Evolutionary conservation across 2,888 invertebrate genomes (phyloP).

Genomic region (Scaptomyza flava): DNA sequence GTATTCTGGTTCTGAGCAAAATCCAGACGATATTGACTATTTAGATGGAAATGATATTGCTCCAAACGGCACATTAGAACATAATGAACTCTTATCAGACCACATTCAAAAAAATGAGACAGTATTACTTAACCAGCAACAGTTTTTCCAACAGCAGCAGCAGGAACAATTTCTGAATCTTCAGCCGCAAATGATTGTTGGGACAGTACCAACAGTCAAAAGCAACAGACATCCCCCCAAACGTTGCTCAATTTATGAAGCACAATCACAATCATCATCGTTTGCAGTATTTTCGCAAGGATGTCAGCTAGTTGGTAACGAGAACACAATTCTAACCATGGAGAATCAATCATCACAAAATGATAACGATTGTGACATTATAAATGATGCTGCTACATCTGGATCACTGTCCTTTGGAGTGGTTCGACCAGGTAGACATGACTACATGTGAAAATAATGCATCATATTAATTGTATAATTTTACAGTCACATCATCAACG

Average conservation of each 20-base stretch:
- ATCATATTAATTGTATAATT: neutral
- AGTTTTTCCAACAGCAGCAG: slow-evolving; percentile 58
- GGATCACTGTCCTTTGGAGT: slow-evolving; percentile 35
- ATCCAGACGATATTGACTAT: slow-evolving; percentile 88
- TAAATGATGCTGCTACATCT: slow-evolving; percentile 23
- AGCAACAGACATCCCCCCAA: slow-evolving; percentile 11
- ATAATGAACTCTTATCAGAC: slow-evolving; percentile 6
- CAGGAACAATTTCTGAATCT: slow-evolving; percentile 51
- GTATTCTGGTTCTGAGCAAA: slow-evolving; percentile 95
- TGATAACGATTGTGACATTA: slow-evolving; percentile 34
- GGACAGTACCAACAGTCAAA: slow-evolving; percentile 14
- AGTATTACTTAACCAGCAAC: slow-evolving; percentile 56
- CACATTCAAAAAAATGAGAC: slow-evolving; percentile 26
- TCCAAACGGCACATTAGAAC: slow-evolving; percentile 2
- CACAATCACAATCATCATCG: slow-evolving; percentile 7
- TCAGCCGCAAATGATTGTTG: slow-evolving; percentile 37
- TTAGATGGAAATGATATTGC: slow-evolving; percentile 85
- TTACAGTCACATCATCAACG: slow-evolving; percentile 11
- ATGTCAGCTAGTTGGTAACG: slow-evolving; percentile 19
- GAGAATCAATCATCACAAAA: slow-evolving; percentile 25
- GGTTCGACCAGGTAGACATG: slow-evolving; percentile 28
- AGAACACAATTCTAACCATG: neutral
- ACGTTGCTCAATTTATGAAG: slow-evolving; percentile 24
- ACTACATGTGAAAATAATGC: neutral
- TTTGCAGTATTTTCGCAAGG: slow-evolving; percentile 12